Evolutionary conservation across 2,113 vertebrate genomes (phyloP), one percentile per base, ranked within the genome.

Genomic region (Corynorhinus townsendii): DNA sequence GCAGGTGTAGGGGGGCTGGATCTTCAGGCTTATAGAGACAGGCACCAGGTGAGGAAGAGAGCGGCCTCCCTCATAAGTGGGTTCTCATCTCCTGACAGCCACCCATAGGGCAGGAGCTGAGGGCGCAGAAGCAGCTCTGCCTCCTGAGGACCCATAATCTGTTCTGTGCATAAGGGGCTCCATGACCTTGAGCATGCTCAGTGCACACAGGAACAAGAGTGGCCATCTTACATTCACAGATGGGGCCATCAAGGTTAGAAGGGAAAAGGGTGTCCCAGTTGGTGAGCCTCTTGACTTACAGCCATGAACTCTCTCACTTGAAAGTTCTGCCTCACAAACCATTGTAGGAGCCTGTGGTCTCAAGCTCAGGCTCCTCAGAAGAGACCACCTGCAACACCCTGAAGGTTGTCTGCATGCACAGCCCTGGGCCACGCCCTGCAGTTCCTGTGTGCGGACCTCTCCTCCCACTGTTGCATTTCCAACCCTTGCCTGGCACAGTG

Each of bases 401-500:
- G 72, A 59, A 77, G 30, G 11, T 11, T 47, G 3, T n/a, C n/a
- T 9, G 30, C 2, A 3, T 9, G 8, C 33, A 14, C 35, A 49
- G 56, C 7, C 64, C 14, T 4, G 33, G 16, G 19, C 11, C 47
- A 49, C 22, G 15, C 30, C 2, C 33, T 4, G 28, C 40, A 8
- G 11, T 6, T 43, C 14, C 66, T 47, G 52, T 8, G 2, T 24
- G 28, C 5, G 33, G 54, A 17, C 40, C 12, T 26, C 54, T 40
- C 73, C 14, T 52, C 40, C 54, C 45, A 26, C 19, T 77, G 40
- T 38, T 68, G 28, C 30, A 2, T 47, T 40, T 15, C 59, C 16
- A 45, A 0, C 5, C 15, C 8, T 9, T 19, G 9, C 52, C 6
- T n/a, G 38, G 5, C 43, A 26, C 35, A 9, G 6, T 40, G 30